A percentile compares a stretch with the other conserved stretches of the same genome.
phyloP scores from a whole-genome alignment of 1,140 invertebrate species.

The Drosophila asahinai region DNA sequence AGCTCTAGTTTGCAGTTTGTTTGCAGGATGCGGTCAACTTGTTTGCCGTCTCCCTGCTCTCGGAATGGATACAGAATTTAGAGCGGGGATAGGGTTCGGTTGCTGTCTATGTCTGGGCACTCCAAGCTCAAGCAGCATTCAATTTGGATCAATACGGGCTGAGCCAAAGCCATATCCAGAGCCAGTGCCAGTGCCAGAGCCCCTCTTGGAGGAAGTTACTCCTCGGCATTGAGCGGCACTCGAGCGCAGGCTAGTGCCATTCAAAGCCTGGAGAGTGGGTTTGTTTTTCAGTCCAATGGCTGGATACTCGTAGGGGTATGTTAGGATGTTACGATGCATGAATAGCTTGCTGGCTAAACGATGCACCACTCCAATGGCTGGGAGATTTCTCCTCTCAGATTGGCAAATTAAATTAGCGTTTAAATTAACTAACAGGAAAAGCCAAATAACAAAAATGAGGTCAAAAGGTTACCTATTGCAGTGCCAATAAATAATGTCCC shows the following conservation, averaged over 20 bases:
- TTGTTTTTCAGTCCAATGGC: conserved; percentile 67
- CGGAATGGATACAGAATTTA: conserved; percentile 24
- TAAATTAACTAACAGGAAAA: conserved; percentile 2
- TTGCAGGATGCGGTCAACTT: conserved; percentile 75
- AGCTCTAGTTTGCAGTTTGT: conserved; percentile 51
- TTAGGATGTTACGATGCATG: conserved; percentile 15
- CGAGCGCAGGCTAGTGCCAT: conserved; percentile 60
- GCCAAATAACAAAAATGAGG: neutral
- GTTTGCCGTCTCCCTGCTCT: conserved; percentile 55
- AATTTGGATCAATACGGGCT: conserved; percentile 72
- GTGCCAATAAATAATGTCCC: neutral
- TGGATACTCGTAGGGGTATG: conserved; percentile 9
- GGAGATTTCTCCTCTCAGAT: neutral
- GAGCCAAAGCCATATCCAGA: conserved; percentile 6
- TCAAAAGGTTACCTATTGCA: neutral
- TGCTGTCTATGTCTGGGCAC: conserved; percentile 20
- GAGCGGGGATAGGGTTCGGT: conserved; percentile 12
- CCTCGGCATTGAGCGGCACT: conserved; percentile 64
- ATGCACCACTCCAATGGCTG: conserved; percentile 13
- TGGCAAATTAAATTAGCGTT: conserved; percentile 14
- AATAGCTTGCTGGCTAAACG: conserved; percentile 43
- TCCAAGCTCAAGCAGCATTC: conserved; percentile 63
- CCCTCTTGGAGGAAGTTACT: conserved; percentile 48
- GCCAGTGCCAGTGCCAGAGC: conserved; percentile 9
- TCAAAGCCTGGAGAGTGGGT: conserved; percentile 57